Percentiles rank a stretch among this genome's conserved stretches.
phyloP scores from a whole-genome alignment of 1,140 invertebrate species.

The Conopomorpha cramerella region DNA sequence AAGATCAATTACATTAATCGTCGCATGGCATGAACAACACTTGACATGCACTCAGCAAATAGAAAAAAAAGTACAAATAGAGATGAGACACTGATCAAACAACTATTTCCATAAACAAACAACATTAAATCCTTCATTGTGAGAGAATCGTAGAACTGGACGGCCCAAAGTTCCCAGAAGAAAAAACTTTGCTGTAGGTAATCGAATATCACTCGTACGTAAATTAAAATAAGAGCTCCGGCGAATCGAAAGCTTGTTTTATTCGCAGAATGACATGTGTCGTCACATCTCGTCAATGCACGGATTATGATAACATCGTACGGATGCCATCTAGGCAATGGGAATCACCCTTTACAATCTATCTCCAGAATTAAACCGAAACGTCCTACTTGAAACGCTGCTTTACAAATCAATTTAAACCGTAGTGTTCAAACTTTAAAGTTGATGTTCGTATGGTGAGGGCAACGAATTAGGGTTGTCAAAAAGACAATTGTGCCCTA shows the following conservation, averaged over 20 bases:
- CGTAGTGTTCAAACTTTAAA: constrained; percentile 6
- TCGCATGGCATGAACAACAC: too few species aligned
- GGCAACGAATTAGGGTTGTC: constrained; percentile 18
- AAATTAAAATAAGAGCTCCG: too few species aligned
- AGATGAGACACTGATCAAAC: constrained; percentile 21
- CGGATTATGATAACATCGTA: constrained; percentile 60
- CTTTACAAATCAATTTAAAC: constrained; percentile 11
- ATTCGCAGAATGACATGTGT: constrained; percentile 57
- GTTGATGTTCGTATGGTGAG: constrained; percentile 6
- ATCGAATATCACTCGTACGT: too few species aligned
- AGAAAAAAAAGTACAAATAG: constrained; percentile 20
- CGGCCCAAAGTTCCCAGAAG: constrained; percentile 42
- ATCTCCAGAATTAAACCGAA: constrained; percentile 20
- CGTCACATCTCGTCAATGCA: constrained; percentile 59
- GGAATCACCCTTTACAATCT: constrained; percentile 56
- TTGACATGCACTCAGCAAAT: constrained; percentile 25
- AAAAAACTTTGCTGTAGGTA: too few species aligned
- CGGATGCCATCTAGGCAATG: constrained; percentile 50
- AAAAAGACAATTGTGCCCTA: constrained; percentile 61
- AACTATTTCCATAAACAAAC: constrained; percentile 41
- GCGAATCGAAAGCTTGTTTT: too few species aligned
- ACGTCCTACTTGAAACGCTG: constrained; percentile 12
- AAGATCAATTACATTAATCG: too few species aligned
- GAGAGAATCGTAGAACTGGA: constrained; percentile 34
- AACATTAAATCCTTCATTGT: constrained; percentile 34